Evolutionary conservation across 1,140 invertebrate species (phyloP), one percentile per base, ranked within the genome.

Genomic region (Papilio machaon): DNA sequence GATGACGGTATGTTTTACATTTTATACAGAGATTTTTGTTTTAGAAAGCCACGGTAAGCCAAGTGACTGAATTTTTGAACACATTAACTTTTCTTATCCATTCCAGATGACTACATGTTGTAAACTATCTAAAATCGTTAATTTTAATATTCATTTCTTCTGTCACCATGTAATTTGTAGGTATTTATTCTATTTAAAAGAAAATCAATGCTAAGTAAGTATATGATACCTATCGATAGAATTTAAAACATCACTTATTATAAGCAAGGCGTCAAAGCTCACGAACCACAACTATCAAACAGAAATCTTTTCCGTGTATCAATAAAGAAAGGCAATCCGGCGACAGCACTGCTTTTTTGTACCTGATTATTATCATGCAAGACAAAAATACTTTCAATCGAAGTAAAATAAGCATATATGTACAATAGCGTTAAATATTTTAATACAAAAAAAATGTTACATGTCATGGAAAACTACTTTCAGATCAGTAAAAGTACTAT

Each of bases 261-360:
- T 23, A 85, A 81, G 78, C 82, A 85, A 89, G 88, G 89, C 91
- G 89, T 93, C 91, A 92, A 93, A 94, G 91, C 91, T 91, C 90
- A 94, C 86, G 86, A 89, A 89, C 91, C 91, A 87, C 92, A 94
- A 95, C 94, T 95, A 95, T 95, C 93, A 95, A 95, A 95, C 92
- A 93, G 94, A 95, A 94, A 95, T 95, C 93, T 95, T 95, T 95
- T 95, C 94, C 94, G 91, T 95, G 94, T 95, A 94, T 92, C 93
- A 95, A 94, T 95, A 95, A 95, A 93, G 93, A 92, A 87, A 87
- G 82, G 88, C 88, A 79, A 79, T 38, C 77, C 58, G 77, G 86
- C 90, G 85, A 85, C 89, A 87, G 88, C 15, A 60, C 58, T 52
- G 35, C 58, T 60, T 19, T 19, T 79, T 79, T 79, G 67, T 79